Evolutionary conservation across 92 coral and sea anemone species (phyloP), one percentile per base, ranked within the genome.

Genomic region (Bergia puertoricense): DNA sequence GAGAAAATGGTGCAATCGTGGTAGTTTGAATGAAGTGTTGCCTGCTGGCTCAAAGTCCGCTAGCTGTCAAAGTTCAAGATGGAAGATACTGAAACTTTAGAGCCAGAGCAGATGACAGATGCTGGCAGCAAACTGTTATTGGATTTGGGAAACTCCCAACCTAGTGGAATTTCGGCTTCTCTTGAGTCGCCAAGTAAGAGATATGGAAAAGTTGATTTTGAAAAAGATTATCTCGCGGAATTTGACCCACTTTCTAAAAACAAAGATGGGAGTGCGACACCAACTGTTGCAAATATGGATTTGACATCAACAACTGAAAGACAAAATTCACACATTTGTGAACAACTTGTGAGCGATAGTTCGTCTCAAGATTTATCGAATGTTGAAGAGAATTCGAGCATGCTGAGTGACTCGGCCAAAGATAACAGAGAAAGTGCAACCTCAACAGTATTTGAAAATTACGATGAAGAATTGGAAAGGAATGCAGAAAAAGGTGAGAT

Each of bases 181-280:
- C 66, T 81, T 13, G 90, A 91, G 37, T 57, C 85, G 13, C 93
- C 81, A 56, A 83, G 77, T 23, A 95, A 92, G 80, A 90, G 98
- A 90, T 91, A 83, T 76, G 98, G 98, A 9, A 86, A 87, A 39
- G 92, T 86, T 40, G 91, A 93, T 81, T 90, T 93, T 78, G 89
- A 89, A 13, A 80, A 89, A 11, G 80, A 86, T 40, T 76, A 86
- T 79, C 81, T 93, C 39, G 81, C 85, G 86, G 93, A 95, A 78
- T 95, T 95, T 68, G 98, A 93, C 80, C 98, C 98, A 6, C 88
- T 95, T 78, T 83, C 92, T 10, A 56, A 66, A 36, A 72, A 69
- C 79, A 72, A 72, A 36, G 56, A 8, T 69, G 87, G 66, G 67
- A 72, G 79, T 44, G 71, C 37, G 57, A 45, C 13, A 44, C 66